Base-by-base conservation (phyloP, 1,140 invertebrate genomes). In the Drosophila quadrilineata region DNA sequence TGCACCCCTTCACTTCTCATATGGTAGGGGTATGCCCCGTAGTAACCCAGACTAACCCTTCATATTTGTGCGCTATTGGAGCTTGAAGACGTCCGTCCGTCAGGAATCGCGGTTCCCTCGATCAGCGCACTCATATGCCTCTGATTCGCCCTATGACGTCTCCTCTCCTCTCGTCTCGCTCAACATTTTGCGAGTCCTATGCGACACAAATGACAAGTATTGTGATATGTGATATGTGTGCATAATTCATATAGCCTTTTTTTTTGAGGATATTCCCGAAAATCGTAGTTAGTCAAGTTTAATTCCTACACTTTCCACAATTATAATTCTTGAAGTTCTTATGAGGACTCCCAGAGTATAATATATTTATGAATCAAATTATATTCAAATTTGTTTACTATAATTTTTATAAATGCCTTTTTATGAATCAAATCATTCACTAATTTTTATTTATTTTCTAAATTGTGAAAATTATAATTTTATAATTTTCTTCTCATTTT, bases 151-250 rank as follows among this genome's bases (percentile, higher is more conserved):
- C 57, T 46, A 67, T 67, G 64, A 62, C 40, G 64, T 67, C n/a
- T n/a, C n/a, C n/a, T n/a, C n/a, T n/a, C n/a, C n/a, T n/a, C n/a
- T n/a, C n/a, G n/a, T n/a, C 64, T 62, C 57, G 46, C 36, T 1
- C 17, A 24, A 26, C 14, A 3, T 36, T 14, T 26, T 36, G 26
- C 21, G n/a, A n/a, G n/a, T 36, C 24, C 36, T 29, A 46, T 29
- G 48, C 38, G 19, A 46, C 29, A 60, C 29, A 52, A n/a, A n/a
- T 67, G 64, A 60, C 57, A 62, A 26, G 24, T 31, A 54, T 66
- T 66, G 63, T 66, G 38, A 29, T 36, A 45, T n/a, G 38, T 52
- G 63, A 66, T 66, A 66, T 66, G 63, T 66, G 63, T 66, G 56
- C 38, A 59, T 52, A 60, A 66, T 66, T 29, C 56, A 8, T 19